Conservation (phyloP, 2,797 vertebrate genomes). For the Typhlichthys subterraneus region DNA sequence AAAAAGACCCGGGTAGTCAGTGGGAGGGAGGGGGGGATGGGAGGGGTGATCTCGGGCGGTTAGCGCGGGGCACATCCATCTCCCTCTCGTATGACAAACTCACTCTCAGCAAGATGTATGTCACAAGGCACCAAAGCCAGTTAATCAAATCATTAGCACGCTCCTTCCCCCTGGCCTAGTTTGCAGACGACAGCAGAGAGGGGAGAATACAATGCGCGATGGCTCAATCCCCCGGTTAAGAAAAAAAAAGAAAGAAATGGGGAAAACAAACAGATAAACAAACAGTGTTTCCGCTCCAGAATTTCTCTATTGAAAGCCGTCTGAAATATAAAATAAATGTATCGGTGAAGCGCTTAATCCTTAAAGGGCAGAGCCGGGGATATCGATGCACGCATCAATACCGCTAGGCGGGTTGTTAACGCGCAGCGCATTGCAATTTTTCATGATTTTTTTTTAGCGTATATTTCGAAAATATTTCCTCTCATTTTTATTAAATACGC, state of each 20-base stretch:
- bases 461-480: conserved; percentile 3
- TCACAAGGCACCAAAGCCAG: conserved; percentile 64
- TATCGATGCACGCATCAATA: conserved; percentile 52
- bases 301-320: background rate
- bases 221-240: background rate
- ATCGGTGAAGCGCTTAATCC: conserved; percentile 1
- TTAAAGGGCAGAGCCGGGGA: background rate
- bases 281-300: background rate
- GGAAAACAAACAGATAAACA: background rate
- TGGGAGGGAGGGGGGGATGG: background rate
- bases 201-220: background rate
- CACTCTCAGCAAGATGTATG: conserved; percentile 76
- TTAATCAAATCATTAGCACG: conserved; percentile 78
- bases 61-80: conserved; percentile 64
- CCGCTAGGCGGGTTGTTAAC: background rate
- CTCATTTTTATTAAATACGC: conserved; percentile 22
- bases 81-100: conserved; percentile 66
- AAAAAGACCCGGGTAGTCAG: conserved; percentile 52
- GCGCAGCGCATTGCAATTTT: conserved; percentile 11
- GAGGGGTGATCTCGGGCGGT: background rate
- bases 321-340: background rate
- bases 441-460: conserved; percentile 24
- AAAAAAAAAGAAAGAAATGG: background rate
- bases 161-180: conserved; percentile 62
- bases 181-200: conserved; percentile 41